A percentile compares a stretch with the other conserved stretches of the same genome.
phyloP scores from a whole-genome alignment of 2,113 vertebrate species.

The Mustela nigripes region DNA sequence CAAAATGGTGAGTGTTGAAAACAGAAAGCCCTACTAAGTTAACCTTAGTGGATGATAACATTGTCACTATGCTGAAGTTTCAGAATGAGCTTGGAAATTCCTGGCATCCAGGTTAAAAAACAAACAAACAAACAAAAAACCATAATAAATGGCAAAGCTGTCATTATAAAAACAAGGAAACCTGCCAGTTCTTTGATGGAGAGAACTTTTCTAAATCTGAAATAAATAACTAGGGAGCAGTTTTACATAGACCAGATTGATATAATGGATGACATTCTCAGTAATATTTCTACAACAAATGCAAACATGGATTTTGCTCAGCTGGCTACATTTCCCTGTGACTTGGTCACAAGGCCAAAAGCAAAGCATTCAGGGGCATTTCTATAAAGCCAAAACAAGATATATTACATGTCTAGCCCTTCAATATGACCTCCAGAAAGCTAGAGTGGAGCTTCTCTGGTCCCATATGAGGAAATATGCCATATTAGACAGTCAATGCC shows the following conservation, averaged over 20 bases:
- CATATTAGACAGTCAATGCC: background rate
- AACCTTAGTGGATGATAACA: background rate
- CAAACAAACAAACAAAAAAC: background rate
- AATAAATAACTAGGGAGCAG: constrained; percentile 34
- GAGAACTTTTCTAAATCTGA: constrained; percentile 44
- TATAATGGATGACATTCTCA: background rate
- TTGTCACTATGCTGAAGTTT: background rate
- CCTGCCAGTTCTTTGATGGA: constrained; percentile 1
- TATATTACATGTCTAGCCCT: too few species aligned
- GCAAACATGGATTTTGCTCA: background rate
- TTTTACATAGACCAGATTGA: constrained; percentile 30
- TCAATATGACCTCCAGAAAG: background rate
- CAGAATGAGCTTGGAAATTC: background rate
- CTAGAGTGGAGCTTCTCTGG: background rate
- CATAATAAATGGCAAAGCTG: background rate
- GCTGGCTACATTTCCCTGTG: background rate
- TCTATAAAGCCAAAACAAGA: background rate
- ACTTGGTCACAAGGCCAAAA: background rate
- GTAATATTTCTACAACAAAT: constrained; percentile 15
- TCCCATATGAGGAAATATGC: background rate
- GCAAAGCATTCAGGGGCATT: background rate
- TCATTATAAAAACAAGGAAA: background rate
- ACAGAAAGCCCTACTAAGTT: background rate
- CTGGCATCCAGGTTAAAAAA: background rate
- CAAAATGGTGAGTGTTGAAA: background rate